Evolutionary conservation across 2,797 vertebrate genomes (phyloP).

Genomic region (Melanotaenia boesemani): DNA sequence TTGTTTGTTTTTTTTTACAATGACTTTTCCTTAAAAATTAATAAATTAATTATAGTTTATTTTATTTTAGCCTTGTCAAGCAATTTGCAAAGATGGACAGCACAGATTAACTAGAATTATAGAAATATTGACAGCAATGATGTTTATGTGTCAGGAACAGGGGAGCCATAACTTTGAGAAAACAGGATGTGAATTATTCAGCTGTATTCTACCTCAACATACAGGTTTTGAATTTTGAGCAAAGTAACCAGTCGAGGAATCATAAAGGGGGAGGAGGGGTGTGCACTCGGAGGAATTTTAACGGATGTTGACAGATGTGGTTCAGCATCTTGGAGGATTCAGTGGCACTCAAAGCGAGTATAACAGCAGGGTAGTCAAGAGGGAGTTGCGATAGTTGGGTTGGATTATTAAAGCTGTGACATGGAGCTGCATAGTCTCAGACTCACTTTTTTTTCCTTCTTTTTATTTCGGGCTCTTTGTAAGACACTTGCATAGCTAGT

Average conservation of each 20-base stretch:
- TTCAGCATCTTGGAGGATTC: not conserved
- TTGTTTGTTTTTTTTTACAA: too few species aligned
- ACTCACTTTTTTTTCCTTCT: not conserved
- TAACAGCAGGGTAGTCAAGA: not conserved
- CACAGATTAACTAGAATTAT: too few species aligned
- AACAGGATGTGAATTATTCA: not conserved
- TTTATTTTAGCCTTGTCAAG: not conserved
- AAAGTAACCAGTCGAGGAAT: not conserved
- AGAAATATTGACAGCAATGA: too few species aligned
- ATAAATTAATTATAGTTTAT: too few species aligned
- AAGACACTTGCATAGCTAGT: conserved; percentile 10
- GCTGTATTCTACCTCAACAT: not conserved
- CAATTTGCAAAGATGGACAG: not conserved
- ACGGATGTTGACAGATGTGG: conserved; percentile 1
- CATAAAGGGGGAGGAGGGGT: not conserved
- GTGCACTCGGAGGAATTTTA: not conserved
- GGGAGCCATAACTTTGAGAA: not conserved
- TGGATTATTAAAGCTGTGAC: conserved; percentile 49
- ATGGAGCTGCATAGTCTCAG: not conserved
- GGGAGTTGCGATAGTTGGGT: not conserved
- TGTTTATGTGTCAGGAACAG: not conserved
- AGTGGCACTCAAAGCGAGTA: not conserved
- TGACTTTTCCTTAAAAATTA: too few species aligned
- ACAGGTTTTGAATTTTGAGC: conserved; percentile 3
- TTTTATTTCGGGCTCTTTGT: conserved; percentile 2